These are phyloP conservation scores for Rhimphoctona megacephalus DNA, from an alignment of 2,888 invertebrate species.

Conservation along the genomic window DNA sequence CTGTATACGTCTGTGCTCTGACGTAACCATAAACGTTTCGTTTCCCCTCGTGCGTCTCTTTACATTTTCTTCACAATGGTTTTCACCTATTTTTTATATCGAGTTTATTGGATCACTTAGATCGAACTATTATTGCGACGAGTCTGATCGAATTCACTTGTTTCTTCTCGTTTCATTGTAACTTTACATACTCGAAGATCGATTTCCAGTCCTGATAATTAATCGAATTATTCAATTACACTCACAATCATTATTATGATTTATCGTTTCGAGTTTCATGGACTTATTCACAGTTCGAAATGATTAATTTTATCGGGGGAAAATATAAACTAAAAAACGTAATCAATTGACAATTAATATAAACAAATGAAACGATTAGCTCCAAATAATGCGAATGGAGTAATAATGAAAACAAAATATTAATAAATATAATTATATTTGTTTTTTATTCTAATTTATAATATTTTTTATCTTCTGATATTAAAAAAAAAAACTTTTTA, in stretches of 20 bases:
- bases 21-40: constrained; percentile 21
- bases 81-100: constrained; percentile 33
- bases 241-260: not conserved
- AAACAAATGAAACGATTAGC: not conserved
- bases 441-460: no score
- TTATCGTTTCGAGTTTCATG: not conserved
- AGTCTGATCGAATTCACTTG: not conserved
- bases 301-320: no score
- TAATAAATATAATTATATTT: no score
- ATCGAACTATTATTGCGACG: constrained; percentile 25
- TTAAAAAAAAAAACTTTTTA: not conserved
- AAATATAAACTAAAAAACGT: no score
- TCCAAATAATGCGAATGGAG: not conserved
- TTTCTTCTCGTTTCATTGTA: not conserved
- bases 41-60: not conserved
- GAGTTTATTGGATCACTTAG: constrained; percentile 33
- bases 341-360: not conserved
- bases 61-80: not conserved
- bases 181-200: not conserved
- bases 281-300: not conserved
- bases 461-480: no score
- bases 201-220: not conserved
- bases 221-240: not conserved
- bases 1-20: not conserved
- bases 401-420: not conserved